These are phyloP conservation scores for Pseudochirops corinnae DNA, from an alignment of 2,797 vertebrate species.

Conservation along the genomic window DNA sequence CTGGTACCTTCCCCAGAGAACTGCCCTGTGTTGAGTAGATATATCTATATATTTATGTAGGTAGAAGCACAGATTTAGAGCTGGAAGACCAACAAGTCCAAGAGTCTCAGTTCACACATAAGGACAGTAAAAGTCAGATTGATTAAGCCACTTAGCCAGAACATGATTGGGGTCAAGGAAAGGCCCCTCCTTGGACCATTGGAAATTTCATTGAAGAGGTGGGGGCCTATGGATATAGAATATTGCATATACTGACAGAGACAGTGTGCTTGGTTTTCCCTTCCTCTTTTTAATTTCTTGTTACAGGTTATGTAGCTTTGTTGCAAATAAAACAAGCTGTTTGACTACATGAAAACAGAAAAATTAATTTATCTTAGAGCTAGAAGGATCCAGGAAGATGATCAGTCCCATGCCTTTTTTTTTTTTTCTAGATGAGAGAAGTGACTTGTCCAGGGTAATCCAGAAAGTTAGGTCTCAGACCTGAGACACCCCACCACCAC, in stretches of 20 bases:
- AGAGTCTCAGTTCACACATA: constrained; percentile 16
- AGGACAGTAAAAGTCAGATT: constrained; percentile 16
- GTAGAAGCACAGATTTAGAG: neutral
- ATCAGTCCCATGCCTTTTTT: neutral
- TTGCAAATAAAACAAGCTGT: neutral
- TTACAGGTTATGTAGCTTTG: neutral
- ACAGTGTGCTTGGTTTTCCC: neutral
- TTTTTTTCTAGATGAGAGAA: neutral
- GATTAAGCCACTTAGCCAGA: neutral
- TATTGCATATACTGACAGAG: neutral
- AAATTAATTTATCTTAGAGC: neutral
- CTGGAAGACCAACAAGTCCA: neutral
- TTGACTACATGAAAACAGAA: neutral
- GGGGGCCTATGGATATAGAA: neutral
- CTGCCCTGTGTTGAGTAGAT: neutral
- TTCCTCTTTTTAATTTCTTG: neutral
- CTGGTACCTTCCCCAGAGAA: neutral
- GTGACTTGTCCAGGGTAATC: neutral
- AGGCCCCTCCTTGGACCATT: neutral
- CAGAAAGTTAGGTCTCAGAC: neutral
- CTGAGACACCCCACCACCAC: too few species aligned
- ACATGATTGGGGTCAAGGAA: neutral
- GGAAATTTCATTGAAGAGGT: neutral
- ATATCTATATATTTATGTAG: neutral
- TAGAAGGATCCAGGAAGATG: neutral